These are phyloP conservation scores for Spodoptera frugiperda DNA, from an alignment of 1,140 invertebrate species.

Conservation along the genomic window DNA sequence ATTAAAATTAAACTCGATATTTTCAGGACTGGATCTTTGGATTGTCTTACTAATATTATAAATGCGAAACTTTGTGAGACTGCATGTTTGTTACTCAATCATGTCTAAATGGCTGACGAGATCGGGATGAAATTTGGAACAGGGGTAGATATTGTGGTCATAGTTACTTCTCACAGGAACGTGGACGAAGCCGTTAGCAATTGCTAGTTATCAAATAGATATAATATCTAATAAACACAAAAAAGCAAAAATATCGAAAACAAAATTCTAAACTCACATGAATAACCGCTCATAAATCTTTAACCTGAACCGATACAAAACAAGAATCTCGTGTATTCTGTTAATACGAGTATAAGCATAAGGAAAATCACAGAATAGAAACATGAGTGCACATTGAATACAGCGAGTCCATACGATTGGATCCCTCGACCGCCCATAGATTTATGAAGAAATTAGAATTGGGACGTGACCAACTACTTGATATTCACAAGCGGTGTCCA, in stretches of 20 bases:
- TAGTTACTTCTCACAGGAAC: too few relatives aligned
- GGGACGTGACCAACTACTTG: constrained; percentile 51
- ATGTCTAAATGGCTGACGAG: too few relatives aligned
- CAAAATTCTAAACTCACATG: neutral
- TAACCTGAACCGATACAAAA: neutral
- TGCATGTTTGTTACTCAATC: too few relatives aligned
- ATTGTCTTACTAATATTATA: too few relatives aligned
- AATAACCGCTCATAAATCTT: neutral
- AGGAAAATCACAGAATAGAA: constrained; percentile 32
- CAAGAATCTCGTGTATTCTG: neutral
- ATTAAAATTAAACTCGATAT: too few relatives aligned
- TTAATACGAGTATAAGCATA: neutral
- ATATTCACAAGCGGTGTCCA: constrained; percentile 46
- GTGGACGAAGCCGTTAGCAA: too few relatives aligned
- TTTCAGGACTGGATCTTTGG: too few relatives aligned
- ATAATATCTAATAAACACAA: too few relatives aligned
- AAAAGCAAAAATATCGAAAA: neutral
- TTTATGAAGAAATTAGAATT: constrained; percentile 60
- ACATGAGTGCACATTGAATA: constrained; percentile 41
- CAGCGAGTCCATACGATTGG: constrained; percentile 34
- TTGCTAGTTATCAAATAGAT: too few relatives aligned
- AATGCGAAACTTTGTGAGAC: too few relatives aligned
- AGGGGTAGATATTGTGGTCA: too few relatives aligned
- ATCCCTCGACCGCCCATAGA: constrained; percentile 44
- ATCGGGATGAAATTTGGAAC: too few relatives aligned